phyloP scores from a whole-genome alignment of 2,797 vertebrate genomes.

The Lutra lutra region DNA sequence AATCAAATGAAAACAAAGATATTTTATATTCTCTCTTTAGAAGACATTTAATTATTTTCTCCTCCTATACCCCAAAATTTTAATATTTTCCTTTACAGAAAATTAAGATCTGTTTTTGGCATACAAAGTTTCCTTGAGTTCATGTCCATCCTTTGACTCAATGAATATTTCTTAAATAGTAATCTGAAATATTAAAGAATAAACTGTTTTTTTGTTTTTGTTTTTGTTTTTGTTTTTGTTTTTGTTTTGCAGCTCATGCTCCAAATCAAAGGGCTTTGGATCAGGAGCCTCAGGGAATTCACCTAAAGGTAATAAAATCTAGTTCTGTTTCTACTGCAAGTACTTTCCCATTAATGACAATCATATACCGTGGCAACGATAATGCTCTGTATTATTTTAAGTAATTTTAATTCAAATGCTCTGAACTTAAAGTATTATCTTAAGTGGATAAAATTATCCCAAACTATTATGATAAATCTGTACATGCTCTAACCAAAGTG shows the following conservation, averaged over 20 bases:
- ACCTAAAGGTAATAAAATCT: slow-evolving; percentile 70
- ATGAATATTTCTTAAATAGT: slow-evolving; percentile 29
- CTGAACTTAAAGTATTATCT: slow-evolving; percentile 7
- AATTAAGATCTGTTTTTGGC: neutral
- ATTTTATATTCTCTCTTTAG: slow-evolving; percentile 15
- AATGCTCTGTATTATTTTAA: neutral
- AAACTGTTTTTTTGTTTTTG: neutral
- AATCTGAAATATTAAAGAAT: slow-evolving; percentile 15
- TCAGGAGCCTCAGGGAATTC: slow-evolving; percentile 34
- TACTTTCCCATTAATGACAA: neutral
- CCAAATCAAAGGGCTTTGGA: slow-evolving; percentile 62
- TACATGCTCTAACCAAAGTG: neutral
- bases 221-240: neutral
- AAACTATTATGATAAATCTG: neutral
- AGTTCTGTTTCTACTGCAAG: neutral
- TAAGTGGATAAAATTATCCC: neutral
- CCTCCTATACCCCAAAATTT: neutral
- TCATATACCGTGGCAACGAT: neutral
- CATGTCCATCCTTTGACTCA: neutral
- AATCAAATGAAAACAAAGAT: neutral
- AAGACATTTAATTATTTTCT: neutral
- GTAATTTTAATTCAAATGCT: slow-evolving; percentile 26
- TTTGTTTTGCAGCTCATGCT: slow-evolving; percentile 66
- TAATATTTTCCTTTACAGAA: neutral
- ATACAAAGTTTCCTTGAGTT: neutral